These are phyloP conservation scores for Drosophila erecta DNA, from an alignment of 1,140 invertebrate species.

Conservation along the genomic window DNA sequence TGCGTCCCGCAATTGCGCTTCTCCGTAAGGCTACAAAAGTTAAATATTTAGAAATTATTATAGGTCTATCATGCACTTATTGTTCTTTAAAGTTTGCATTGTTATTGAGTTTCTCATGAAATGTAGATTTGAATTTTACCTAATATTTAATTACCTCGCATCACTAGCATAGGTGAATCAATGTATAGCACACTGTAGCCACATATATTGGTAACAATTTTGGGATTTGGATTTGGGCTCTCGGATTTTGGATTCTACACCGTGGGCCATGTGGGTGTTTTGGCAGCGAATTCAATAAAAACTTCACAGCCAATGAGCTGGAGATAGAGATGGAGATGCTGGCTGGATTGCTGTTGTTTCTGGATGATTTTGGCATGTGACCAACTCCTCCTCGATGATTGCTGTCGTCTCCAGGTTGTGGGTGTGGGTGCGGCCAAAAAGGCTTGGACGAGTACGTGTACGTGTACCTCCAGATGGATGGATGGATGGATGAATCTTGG, in stretches of 20 bases:
- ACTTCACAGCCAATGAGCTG: conserved; percentile 73
- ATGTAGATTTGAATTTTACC: too few species aligned
- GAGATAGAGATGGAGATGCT: conserved; percentile 29
- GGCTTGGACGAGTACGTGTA: conserved; percentile 20
- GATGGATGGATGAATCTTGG: conserved; percentile 37
- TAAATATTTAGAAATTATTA: neutral
- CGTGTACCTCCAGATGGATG: neutral
- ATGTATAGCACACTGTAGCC: conserved; percentile 7
- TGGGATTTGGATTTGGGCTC: conserved; percentile 3
- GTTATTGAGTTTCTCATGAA: too few species aligned
- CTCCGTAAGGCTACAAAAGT: too few species aligned
- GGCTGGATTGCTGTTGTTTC: conserved; percentile 28
- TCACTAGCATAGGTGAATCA: neutral
- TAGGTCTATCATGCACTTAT: too few species aligned
- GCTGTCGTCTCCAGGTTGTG: conserved; percentile 38
- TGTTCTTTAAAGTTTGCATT: too few species aligned
- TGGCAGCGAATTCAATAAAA: conserved; percentile 76
- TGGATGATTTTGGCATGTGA: conserved; percentile 63
- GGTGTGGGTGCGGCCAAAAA: conserved; percentile 72
- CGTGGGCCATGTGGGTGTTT: conserved; percentile 58
- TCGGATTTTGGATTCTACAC: conserved; percentile 12
- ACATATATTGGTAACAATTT: conserved; percentile 19
- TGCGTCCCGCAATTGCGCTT: conserved; percentile 9
- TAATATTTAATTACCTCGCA: too few species aligned
- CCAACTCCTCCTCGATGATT: conserved; percentile 53